Conservation (phyloP, 2,797 vertebrate species). For the Hoplostethus mediterraneus region DNA sequence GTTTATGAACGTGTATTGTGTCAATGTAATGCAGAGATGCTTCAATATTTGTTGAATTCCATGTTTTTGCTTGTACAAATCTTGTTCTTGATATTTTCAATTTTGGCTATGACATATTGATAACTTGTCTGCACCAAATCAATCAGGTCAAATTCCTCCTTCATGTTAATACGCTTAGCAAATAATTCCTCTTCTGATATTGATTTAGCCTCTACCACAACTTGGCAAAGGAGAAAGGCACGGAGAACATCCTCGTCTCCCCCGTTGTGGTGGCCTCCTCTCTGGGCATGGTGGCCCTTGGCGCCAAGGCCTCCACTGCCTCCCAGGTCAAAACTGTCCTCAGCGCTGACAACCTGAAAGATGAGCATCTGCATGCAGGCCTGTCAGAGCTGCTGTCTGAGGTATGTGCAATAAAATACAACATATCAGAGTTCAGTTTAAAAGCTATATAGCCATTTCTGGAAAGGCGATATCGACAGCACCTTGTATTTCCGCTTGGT, state of each 20-base stretch:
- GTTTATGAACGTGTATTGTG: background rate
- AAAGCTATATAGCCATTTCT: too few species aligned
- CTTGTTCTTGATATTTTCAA: too few species aligned
- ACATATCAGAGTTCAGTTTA: background rate
- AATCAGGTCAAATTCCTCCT: background rate
- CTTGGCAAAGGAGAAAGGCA: constrained; percentile 92
- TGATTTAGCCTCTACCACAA: constrained; percentile 90
- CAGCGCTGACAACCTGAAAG: constrained; percentile 89
- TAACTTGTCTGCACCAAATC: too few species aligned
- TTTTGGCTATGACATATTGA: too few species aligned
- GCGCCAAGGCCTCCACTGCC: constrained; percentile 89
- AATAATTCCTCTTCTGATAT: background rate
- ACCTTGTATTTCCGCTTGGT: too few species aligned
- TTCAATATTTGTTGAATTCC: background rate
- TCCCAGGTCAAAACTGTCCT: constrained; percentile 94
- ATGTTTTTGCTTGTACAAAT: too few species aligned
- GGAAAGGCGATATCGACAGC: too few species aligned
- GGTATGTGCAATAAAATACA: constrained; percentile 36
- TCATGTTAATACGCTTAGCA: background rate
- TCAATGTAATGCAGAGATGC: background rate
- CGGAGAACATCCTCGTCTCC: constrained; percentile 96
- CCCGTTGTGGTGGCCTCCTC: constrained; percentile 96
- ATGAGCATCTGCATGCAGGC: constrained; percentile 91
- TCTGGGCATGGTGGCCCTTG: constrained; percentile 92
- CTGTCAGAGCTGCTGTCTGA: constrained; percentile 91